Evolutionary conservation across 2,888 invertebrate species (phyloP).

Genomic region (Tetheella fluctuosa): DNA sequence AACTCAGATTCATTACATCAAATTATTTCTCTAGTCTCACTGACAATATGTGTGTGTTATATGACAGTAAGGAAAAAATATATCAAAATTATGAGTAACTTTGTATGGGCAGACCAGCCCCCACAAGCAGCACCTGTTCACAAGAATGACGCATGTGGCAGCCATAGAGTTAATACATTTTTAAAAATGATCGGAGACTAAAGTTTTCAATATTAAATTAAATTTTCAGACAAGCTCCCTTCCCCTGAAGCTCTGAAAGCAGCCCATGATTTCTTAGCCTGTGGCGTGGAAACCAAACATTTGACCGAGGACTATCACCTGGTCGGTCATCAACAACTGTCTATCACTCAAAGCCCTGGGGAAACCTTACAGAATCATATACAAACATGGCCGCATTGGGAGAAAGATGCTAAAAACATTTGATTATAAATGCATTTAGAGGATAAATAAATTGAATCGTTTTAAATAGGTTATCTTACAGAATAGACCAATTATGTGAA

Average conservation of each 20-base stretch:
- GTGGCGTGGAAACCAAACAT: constrained; percentile 72
- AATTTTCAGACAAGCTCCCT: constrained; percentile 66
- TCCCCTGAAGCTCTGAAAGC: constrained; percentile 67
- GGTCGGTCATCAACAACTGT: constrained; percentile 83
- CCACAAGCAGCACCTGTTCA: no score
- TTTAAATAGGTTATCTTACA: no score
- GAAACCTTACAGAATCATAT: constrained; percentile 75
- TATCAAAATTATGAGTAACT: no score
- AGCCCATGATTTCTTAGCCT: constrained; percentile 73
- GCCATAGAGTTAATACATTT: no score
- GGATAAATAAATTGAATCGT: neutral
- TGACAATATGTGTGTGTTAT: no score
- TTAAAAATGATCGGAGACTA: no score
- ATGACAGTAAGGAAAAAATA: no score
- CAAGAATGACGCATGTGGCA: no score
- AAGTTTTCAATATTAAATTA: neutral
- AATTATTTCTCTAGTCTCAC: no score
- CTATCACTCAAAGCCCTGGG: constrained; percentile 81
- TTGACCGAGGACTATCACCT: constrained; percentile 73
- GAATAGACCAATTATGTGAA: no score
- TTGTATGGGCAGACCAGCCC: no score
- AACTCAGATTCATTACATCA: no score
- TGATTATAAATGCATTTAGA: neutral
- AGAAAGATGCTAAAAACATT: constrained; percentile 36
- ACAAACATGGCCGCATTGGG: constrained; percentile 77